phyloP scores from a whole-genome alignment of 2,797 vertebrate genomes.

The Enteromius unitaeniatus region DNA sequence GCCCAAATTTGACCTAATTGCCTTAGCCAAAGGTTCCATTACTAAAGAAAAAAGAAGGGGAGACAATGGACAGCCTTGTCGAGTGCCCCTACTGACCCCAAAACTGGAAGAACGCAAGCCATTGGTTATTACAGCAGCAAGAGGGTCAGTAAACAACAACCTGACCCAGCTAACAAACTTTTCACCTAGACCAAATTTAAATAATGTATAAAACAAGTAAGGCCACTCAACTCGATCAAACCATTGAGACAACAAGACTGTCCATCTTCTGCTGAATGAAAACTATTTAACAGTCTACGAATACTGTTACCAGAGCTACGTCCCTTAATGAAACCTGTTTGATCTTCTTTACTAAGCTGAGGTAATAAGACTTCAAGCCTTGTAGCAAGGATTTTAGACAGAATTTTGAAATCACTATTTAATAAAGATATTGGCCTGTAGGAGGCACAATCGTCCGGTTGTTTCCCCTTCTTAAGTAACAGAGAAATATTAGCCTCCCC shows the following conservation, averaged over 20 bases:
- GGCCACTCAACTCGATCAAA: background rate
- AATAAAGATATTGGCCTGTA: too few species aligned
- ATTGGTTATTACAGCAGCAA: conserved; percentile 11
- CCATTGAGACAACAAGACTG: background rate
- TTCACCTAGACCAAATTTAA: background rate
- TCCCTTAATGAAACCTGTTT: conserved; percentile 25
- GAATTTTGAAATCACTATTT: too few species aligned
- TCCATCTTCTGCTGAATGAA: background rate
- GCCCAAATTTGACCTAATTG: conserved; percentile 1
- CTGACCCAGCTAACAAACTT: conserved; percentile 15
- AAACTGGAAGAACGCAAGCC: background rate
- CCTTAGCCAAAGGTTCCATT: conserved; percentile 23
- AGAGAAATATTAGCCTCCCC: too few species aligned
- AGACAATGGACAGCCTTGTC: background rate
- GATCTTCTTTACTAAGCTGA: conserved; percentile 1
- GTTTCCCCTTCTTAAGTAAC: too few species aligned
- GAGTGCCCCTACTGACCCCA: background rate
- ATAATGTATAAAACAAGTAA: conserved; percentile 11
- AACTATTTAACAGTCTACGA: background rate
- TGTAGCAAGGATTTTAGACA: too few species aligned
- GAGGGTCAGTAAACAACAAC: conserved; percentile 9
- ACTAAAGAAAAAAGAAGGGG: conserved; percentile 13
- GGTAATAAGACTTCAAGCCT: too few species aligned
- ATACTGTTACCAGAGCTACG: background rate
- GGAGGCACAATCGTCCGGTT: too few species aligned